phyloP scores from a whole-genome alignment of 2,113 vertebrate species.

The Meles meles region DNA sequence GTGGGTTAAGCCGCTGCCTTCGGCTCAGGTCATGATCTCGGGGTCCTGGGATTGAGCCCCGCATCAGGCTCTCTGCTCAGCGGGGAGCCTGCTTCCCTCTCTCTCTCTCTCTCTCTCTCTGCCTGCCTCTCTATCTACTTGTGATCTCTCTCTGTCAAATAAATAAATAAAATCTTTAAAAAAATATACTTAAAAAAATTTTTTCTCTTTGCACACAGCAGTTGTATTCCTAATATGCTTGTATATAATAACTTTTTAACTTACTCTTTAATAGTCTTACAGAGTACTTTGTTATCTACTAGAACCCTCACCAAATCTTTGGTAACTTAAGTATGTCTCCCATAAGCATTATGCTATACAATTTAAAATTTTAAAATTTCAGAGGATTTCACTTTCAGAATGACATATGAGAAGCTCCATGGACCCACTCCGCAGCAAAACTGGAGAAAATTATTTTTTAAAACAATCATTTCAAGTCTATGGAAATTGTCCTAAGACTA shows the following conservation, averaged over 20 bases:
- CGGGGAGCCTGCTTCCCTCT: no score
- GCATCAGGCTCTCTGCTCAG: no score
- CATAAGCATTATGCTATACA: neutral
- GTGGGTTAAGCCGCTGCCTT: no score
- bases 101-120: no score
- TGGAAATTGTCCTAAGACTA: neutral
- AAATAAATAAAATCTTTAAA: neutral
- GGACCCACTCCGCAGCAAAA: neutral
- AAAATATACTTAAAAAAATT: no score
- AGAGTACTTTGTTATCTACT: neutral
- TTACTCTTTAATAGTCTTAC: neutral
- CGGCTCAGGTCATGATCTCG: no score
- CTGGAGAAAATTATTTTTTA: neutral
- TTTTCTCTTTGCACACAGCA: neutral
- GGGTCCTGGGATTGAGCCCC: no score
- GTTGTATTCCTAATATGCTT: neutral
- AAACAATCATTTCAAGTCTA: neutral
- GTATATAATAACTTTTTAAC: neutral
- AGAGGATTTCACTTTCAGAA: neutral
- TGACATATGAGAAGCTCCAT: neutral
- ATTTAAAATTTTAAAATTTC: neutral
- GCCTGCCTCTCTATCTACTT: no score
- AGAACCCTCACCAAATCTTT: neutral
- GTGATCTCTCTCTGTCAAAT: no score
- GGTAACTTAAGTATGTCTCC: neutral